Percentiles rank a stretch among this genome's conserved stretches.
Conservation (phyloP, 2,888 invertebrate species). For the Mantis religiosa region DNA sequence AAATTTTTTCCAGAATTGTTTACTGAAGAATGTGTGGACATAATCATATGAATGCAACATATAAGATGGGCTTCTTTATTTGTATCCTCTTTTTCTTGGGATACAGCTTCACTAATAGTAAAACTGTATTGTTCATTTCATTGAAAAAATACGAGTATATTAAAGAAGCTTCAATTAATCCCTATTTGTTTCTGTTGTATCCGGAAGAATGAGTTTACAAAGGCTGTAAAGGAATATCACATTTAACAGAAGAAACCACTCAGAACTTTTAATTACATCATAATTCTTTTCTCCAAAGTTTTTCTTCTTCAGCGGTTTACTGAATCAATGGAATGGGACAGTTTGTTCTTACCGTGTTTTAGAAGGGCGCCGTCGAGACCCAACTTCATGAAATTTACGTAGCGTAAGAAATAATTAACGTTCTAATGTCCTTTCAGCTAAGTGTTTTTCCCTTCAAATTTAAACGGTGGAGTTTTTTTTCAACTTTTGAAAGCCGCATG, state of each 20-base stretch:
- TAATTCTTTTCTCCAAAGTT: background rate
- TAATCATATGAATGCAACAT: no score
- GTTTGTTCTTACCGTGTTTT: background rate
- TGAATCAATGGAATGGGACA: background rate
- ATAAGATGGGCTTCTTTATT: no score
- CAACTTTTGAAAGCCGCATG: background rate
- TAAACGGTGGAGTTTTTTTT: background rate
- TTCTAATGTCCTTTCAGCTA: background rate
- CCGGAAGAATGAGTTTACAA: no score
- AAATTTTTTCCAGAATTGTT: no score
- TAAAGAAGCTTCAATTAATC: no score
- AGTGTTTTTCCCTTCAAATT: background rate
- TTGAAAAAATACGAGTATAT: no score
- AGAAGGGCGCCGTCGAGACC: background rate
- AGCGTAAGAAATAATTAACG: background rate
- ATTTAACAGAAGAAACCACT: background rate
- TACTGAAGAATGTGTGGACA: no score
- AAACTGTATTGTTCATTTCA: no score
- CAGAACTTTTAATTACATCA: background rate
- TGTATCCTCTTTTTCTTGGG: no score
- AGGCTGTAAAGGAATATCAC: background rate
- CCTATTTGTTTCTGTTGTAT: no score
- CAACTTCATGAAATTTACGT: background rate
- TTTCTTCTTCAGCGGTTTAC: background rate
- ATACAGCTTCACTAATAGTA: no score